phyloP scores from a whole-genome alignment of 2,888 invertebrate genomes.

The Seira sanloemensis region DNA sequence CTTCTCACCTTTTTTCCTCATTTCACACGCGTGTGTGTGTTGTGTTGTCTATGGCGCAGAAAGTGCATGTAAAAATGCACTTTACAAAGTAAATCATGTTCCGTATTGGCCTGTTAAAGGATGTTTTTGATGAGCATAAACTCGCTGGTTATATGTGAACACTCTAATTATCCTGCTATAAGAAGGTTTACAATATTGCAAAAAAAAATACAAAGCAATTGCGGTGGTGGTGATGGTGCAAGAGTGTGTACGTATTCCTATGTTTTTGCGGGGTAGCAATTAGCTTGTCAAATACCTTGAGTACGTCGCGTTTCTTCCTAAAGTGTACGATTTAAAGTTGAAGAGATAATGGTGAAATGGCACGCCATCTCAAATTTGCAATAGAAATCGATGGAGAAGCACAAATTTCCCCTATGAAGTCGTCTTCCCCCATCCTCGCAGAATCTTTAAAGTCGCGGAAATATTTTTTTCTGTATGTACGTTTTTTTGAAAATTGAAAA shows the following conservation, averaged over 20 bases:
- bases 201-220: too few species aligned
- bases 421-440: neutral
- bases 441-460: neutral
- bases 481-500: too few species aligned
- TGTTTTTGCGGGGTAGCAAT: conserved; percentile 60
- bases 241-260: conserved; percentile 49
- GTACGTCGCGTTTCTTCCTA: conserved; percentile 59
- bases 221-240: conserved; percentile 43
- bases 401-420: neutral
- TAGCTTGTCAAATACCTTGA: conserved; percentile 62
- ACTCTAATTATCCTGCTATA: conserved; percentile 17
- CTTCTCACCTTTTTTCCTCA: neutral
- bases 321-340: conserved; percentile 53
- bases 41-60: too few species aligned
- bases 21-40: neutral
- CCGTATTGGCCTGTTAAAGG: neutral
- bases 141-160: conserved; percentile 10
- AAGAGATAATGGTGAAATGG: conserved; percentile 66
- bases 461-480: too few species aligned
- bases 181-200: conserved; percentile 18
- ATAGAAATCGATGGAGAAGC: conserved; percentile 11
- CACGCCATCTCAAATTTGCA: conserved; percentile 43
- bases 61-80: neutral
- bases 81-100: neutral
- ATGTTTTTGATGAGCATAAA: conserved; percentile 7